Base-by-base conservation (phyloP, 2,888 invertebrate genomes). In the Argyresthia albistria region DNA sequence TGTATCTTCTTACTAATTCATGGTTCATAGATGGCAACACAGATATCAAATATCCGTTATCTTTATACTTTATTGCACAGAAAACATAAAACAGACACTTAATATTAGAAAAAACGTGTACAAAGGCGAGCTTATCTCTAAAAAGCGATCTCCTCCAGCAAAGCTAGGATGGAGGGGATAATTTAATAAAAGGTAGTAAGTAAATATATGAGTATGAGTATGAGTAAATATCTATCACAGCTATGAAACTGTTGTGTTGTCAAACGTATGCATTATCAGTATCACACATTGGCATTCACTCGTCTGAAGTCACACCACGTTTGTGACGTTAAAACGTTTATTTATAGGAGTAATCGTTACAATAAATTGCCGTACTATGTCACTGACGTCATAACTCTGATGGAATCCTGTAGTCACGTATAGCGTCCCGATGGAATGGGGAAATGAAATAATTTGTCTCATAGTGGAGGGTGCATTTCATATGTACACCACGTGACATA, bases 391-490 rank as follows among this genome's bases (percentile, higher is more conserved):
- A 63, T 69, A 70, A 67, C 72, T 65, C 69, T 78, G 78, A 80
- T 76, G 70, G 73, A 68, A 68, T 69, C 63, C 63, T 71, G 69
- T 73, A 79, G 80, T 74, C 84, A 82, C 83, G 82, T 83, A 73
- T 70, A 69, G 59, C 67, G 73, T 78, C 80, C 80, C 75, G 75
- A 73, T 69, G 74, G 73, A 45, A 64, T 65, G 71, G 76, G 86
- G 84, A 87, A 86, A 86, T 87, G 86, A 87, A 87, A 86, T 83
- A 82, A 87, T 87, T 86, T 86, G 84, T 86, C 87, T 81, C 73
- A 68, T 73, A 69, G 50, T 46, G 43, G 66, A 76, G 86, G 86
- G 87, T 84, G 86, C 81, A 84, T 84, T 82, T 82, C 81, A 81
- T 84, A 86, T 83, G 79, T 76, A 67, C 69, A 69, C 62, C 61